Base-by-base conservation (phyloP, 2,113 vertebrate species). In the Cyprinus carpio region DNA sequence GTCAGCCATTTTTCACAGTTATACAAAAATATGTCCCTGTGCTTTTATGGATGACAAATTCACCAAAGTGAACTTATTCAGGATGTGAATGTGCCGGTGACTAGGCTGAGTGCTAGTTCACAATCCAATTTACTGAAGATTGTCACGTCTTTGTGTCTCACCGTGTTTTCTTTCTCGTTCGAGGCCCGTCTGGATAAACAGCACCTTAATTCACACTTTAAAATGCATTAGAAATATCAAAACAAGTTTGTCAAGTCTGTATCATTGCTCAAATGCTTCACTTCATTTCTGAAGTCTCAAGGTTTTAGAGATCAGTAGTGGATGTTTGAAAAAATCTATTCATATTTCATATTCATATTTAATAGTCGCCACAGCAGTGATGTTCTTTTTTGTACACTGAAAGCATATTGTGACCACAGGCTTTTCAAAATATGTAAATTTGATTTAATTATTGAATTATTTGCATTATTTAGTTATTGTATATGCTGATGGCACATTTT, bases 1-100 rank as follows among this genome's bases (percentile, higher is more conserved):
- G 91, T 86, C 92, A 89, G 6, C 91, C 91, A 89, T 2, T 82
- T 82, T 74, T 87, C 51, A 77, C 12, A 18, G 31, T 37, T n/a
- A 49, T 65, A 69, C 79, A 82, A 16, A 31, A 87, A 77, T 23
- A 18, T 74, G 71, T 25, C 79, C 69, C 12, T 86, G 25, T 15
- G 10, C 15, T 20, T 76, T 71, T 15, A 76, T 3, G 40, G n/a
- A 13, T 46, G n/a, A 54, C 29, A 75, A 43, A 64, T 18, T 76
- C 27, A n/a, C 16, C 79, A 78, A 29, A 65, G 62, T 64, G 25
- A 64, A 60, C 20, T 60, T 60, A 4, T n/a, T 60, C 56, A n/a
- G 56, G 56, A 10, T 60, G 56, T 58, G 7, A 23, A 56, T 56
- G 18, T 23, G 20, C 20, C 7, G 20, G 56, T 23, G 56, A 60